phyloP scores from a whole-genome alignment of 2,888 invertebrate genomes.

The Craniophora ligustri region DNA sequence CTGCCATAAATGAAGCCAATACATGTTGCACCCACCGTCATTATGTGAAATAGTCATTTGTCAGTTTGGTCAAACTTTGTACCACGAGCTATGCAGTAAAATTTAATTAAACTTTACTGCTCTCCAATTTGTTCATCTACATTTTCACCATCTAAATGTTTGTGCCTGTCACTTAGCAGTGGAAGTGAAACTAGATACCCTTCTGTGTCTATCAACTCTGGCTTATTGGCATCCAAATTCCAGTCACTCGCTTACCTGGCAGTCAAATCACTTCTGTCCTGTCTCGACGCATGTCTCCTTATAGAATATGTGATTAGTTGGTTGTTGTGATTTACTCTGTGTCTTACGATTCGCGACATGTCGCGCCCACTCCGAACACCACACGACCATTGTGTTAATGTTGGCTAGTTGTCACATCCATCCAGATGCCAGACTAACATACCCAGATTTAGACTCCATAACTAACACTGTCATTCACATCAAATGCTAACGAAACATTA shows the following conservation, averaged over 20 bases:
- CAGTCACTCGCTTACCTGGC: conserved; percentile 69
- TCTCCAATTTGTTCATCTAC: conserved; percentile 62
- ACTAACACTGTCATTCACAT: conserved; percentile 76
- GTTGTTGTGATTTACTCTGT: conserved; percentile 73
- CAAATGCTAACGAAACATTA: conserved; percentile 66
- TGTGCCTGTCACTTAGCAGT: conserved; percentile 74
- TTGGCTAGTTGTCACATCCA: conserved; percentile 68
- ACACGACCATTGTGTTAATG: conserved; percentile 70
- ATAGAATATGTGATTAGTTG: conserved; percentile 73
- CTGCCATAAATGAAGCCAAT: background rate
- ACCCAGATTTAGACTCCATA: conserved; percentile 69
- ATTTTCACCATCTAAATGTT: conserved; percentile 74
- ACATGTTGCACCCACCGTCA: background rate
- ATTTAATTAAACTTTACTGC: conserved; percentile 59
- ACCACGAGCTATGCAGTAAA: conserved; percentile 50
- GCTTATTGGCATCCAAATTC: conserved; percentile 74
- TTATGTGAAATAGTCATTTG: background rate
- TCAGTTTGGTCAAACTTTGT: conserved; percentile 32
- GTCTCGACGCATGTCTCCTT: conserved; percentile 73
- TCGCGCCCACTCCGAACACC: conserved; percentile 66
- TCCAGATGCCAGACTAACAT: conserved; percentile 71
- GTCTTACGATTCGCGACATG: conserved; percentile 65
- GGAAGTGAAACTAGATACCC: conserved; percentile 61
- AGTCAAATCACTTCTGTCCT: conserved; percentile 45
- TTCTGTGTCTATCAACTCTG: conserved; percentile 55